These are phyloP conservation scores for Andricus grossulariae DNA, from an alignment of 1,140 invertebrate species.

Conservation along the genomic window DNA sequence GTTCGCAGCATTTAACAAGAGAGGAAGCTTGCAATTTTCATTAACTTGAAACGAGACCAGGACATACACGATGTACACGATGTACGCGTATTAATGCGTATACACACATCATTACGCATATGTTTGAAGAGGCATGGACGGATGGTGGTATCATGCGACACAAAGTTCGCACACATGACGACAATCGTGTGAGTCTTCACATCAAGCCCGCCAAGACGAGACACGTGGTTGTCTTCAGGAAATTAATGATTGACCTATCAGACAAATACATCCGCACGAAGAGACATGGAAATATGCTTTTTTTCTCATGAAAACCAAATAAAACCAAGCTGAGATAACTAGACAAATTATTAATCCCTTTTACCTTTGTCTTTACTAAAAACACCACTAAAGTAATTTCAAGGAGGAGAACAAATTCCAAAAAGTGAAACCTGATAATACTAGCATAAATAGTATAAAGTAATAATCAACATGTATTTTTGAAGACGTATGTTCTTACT, in stretches of 20 bases:
- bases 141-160: neutral
- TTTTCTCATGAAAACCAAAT: neutral
- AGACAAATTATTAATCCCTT: no score
- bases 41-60: constrained; percentile 45
- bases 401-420: no score
- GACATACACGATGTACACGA: constrained; percentile 25
- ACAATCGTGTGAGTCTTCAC: neutral
- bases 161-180: neutral
- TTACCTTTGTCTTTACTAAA: no score
- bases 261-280: neutral
- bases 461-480: neutral
- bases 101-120: constrained; percentile 21
- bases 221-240: constrained; percentile 45
- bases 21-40: constrained; percentile 54
- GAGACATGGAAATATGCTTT: neutral
- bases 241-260: constrained; percentile 57
- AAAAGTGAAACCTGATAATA: neutral
- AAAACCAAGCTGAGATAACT: no score
- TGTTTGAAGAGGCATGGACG: constrained; percentile 6
- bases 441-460: neutral
- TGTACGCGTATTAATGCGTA: constrained; percentile 13
- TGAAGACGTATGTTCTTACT: neutral
- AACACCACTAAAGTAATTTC: no score
- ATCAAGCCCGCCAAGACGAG: neutral
- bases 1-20: constrained; percentile 14